Percentiles rank a stretch among this genome's conserved stretches.
These are phyloP conservation scores for Trachymyrmex cornetzi DNA, from an alignment of 1,140 invertebrate genomes.

Conservation along the genomic window DNA sequence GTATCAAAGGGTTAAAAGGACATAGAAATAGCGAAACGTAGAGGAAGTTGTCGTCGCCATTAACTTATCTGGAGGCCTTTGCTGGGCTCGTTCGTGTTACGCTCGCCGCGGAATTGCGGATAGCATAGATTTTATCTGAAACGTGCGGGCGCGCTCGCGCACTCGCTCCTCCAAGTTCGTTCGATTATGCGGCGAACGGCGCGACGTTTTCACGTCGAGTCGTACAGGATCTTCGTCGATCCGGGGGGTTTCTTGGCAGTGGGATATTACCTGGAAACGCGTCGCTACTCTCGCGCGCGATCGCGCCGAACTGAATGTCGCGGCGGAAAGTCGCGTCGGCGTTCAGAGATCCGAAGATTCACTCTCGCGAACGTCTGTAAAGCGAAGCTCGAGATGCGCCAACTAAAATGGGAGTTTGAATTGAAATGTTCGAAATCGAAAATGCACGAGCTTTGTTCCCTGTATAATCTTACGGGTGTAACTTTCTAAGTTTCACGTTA, in stretches of 20 bases:
- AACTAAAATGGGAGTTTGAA: neutral
- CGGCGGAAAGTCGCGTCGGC: slow-evolving; percentile 5
- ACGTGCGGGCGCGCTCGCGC: slow-evolving; percentile 12
- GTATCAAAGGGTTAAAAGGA: neutral
- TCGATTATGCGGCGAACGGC: slow-evolving; percentile 65
- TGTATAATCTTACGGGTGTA: neutral
- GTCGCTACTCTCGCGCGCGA: slow-evolving; percentile 53
- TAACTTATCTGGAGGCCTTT: slow-evolving; percentile 10
- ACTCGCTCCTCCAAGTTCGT: slow-evolving; percentile 38
- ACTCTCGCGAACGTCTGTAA: neutral
- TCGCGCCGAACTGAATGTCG: slow-evolving; percentile 37
- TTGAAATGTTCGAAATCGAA: neutral
- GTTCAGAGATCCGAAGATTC: neutral
- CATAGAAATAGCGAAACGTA: neutral
- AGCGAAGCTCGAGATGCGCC: slow-evolving; percentile 2
- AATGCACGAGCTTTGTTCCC: neutral
- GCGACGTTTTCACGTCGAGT: slow-evolving; percentile 84
- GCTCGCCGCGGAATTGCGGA: slow-evolving; percentile 34
- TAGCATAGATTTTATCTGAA: slow-evolving; percentile 54
- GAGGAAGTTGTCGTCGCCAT: slow-evolving; percentile 28
- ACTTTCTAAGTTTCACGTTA: neutral
- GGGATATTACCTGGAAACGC: slow-evolving; percentile 70
- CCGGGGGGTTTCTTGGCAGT: slow-evolving; percentile 80
- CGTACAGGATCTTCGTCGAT: slow-evolving; percentile 78
- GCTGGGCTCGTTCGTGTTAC: slow-evolving; percentile 15